Percentiles rank a stretch among this genome's conserved stretches.
Evolutionary conservation across 2,888 invertebrate genomes (phyloP).

Genomic region (Hydroisotoma schaefferi): DNA sequence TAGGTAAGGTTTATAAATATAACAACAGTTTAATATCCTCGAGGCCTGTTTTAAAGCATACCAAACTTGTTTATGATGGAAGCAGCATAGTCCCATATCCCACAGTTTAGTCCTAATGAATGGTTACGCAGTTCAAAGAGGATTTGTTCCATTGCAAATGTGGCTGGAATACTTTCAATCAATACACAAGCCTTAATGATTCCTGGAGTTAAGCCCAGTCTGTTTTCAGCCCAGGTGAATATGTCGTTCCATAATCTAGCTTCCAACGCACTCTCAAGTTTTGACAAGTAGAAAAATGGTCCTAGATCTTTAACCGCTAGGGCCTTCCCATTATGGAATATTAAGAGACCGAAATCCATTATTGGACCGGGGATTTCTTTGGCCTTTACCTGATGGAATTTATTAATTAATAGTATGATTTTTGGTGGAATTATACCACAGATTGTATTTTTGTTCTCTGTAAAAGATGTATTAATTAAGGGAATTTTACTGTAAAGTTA

Average conservation of each 20-base stretch:
- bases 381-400: slow-evolving; percentile 3
- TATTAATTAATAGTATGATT: neutral
- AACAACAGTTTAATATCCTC: too few relatives aligned
- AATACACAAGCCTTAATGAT: slow-evolving; percentile 68
- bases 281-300: slow-evolving; percentile 69
- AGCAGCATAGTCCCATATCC: slow-evolving; percentile 71
- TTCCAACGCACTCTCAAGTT: slow-evolving; percentile 64
- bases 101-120: slow-evolving; percentile 68
- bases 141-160: slow-evolving; percentile 68
- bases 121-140: slow-evolving; percentile 64
- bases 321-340: slow-evolving; percentile 62
- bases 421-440: neutral
- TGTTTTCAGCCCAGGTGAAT: slow-evolving; percentile 62
- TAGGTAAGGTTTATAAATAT: too few relatives aligned
- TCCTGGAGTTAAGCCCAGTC: slow-evolving; percentile 58
- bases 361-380: slow-evolving; percentile 56
- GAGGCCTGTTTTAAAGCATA: too few relatives aligned
- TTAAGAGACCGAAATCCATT: slow-evolving; percentile 66
- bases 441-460: neutral
- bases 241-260: slow-evolving; percentile 68
- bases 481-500: slow-evolving; percentile 57
- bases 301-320: slow-evolving; percentile 60
- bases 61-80: slow-evolving; percentile 65
- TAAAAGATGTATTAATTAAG: slow-evolving; percentile 1
- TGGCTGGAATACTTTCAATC: slow-evolving; percentile 67